Base-by-base conservation (phyloP, 1,140 invertebrate species). In the Limonius californicus region DNA sequence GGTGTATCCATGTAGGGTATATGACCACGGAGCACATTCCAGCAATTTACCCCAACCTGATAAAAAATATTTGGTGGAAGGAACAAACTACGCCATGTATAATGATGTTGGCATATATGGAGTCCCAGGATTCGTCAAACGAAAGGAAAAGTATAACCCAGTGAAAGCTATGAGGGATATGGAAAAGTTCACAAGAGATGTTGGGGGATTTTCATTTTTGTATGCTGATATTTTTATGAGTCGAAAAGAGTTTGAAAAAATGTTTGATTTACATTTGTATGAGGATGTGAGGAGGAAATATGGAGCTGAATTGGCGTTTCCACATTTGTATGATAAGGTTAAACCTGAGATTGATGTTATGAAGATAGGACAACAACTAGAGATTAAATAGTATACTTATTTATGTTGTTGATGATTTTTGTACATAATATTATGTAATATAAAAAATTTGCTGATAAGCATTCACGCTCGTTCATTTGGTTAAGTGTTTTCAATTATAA, bases 301-400 rank as follows among this genome's bases (percentile, higher is more conserved):
- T 70, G 62, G 74, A 21, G 80, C 81, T 15, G 74, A 80, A 39
- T 77, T 76, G 9, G 78, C 77, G 23, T 84, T 84, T 67, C 83
- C 83, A 1, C 79, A 80, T 73, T 65, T 75, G 14, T 75, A 72
- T 54, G 71, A 88, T 65, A 81, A 88, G 71, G 83, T 87, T 1
- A 79, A 86, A 65, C 87, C 87, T 0, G 87, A 88, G 75, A 83
- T 88, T 42, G 83, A 89, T 71, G 85, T 89, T 9, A 82, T 87
- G 64, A 74, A 81, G 70, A 79, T 88, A 21, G 85, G 84, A 1
- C 80, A 77, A 68, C 59, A 78, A 56, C 77, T 76, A 60, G 61
- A 66, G 59, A 68, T 66, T 57, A 60, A 62, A 30, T 65, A 53
- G 12, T 35, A 8, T 35, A 35, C n/a, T n/a, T n/a, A n/a, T n/a